A percentile compares a stretch with the other conserved stretches of the same genome.
These are phyloP conservation scores for Drosophila biarmipes DNA, from an alignment of 1,140 invertebrate genomes.

Conservation along the genomic window DNA sequence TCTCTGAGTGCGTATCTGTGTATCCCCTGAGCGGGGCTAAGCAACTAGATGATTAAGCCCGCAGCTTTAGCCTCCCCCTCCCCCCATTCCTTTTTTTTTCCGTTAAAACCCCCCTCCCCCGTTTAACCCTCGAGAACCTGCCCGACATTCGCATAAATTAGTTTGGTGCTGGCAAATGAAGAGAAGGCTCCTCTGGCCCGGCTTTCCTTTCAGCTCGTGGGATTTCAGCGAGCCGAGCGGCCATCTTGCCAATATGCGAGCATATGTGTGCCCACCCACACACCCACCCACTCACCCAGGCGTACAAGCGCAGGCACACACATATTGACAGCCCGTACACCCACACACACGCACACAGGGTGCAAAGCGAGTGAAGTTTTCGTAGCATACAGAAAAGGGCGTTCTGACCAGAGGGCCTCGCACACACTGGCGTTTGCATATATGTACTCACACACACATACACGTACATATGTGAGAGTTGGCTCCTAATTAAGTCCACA, in stretches of 20 bases:
- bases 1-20: conserved; percentile 1
- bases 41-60: conserved; percentile 29
- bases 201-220: conserved; percentile 16
- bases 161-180: conserved; percentile 69
- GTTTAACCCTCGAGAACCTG: conserved; percentile 1
- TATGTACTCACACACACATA: conserved; percentile 8
- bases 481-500: conserved; percentile 54
- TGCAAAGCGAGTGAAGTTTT: conserved; percentile 6
- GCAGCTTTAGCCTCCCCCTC: conserved; percentile 5
- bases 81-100: background rate
- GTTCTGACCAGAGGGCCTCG: conserved; percentile 35
- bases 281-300: conserved; percentile 3
- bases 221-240: conserved; percentile 46
- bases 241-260: conserved; percentile 57
- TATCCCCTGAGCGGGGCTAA: conserved; percentile 1
- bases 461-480: conserved; percentile 26
- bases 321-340: conserved; percentile 21
- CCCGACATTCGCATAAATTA: conserved; percentile 68
- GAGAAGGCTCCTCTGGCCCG: conserved; percentile 27
- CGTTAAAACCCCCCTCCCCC: background rate
- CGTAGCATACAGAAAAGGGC: conserved; percentile 50
- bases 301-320: background rate
- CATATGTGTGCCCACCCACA: conserved; percentile 31
- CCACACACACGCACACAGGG: conserved; percentile 5
- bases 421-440: background rate